Base-by-base conservation (phyloP, 37 sponge, comb jelly and placozoan species). In the Geodia barretti region DNA sequence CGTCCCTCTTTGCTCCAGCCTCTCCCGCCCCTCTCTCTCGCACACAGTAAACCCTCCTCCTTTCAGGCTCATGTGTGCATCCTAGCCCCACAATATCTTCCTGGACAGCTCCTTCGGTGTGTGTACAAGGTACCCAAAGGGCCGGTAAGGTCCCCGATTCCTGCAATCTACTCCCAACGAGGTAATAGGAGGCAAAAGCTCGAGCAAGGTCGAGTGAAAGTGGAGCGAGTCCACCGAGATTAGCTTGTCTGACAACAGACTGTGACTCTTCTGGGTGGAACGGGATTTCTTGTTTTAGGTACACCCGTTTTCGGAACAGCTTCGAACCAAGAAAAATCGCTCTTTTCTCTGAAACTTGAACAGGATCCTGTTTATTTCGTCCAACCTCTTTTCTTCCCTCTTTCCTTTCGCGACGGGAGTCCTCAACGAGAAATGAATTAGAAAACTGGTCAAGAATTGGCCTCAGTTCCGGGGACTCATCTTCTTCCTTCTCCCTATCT, bases 171-270 rank as follows among this genome's bases (percentile, higher is more conserved):
- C 20, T 60, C n/a, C 35, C 35, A 70, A 39, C 25, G 35, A 33
- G 31, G 54, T 30, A 23, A 7, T 17, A 14, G 14, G 54, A 47
- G 54, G 14, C 54, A 47, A 47, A 14, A 47, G 54, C 54, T 17
- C 54, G 54, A 66, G 88, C 84, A 20, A 65, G 43, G 40, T 83
- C 72, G 24, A 83, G 54, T 24, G 92, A 41, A n/a, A 86, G 60
- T 17, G 84, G 81, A 9, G 25, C 29, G 4, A 76, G 11, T 0
- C 60, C 25, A 4, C 65, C 14, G 23, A 77, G 82, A 4, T 42
- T 3, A 40, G 72, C 78, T 26, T 74, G 43, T 40, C 28, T 26
- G 26, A 74, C 75, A 28, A 31, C 38, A 42, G 63, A 30, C 2
- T 30, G 36, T 21, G 70, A 69, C 5, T 69, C 20, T 34, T 69